Percentiles rank a stretch among this genome's conserved stretches.
These are phyloP conservation scores for Entomyzon cyanotis DNA, from an alignment of 2,113 vertebrate species.

Conservation along the genomic window DNA sequence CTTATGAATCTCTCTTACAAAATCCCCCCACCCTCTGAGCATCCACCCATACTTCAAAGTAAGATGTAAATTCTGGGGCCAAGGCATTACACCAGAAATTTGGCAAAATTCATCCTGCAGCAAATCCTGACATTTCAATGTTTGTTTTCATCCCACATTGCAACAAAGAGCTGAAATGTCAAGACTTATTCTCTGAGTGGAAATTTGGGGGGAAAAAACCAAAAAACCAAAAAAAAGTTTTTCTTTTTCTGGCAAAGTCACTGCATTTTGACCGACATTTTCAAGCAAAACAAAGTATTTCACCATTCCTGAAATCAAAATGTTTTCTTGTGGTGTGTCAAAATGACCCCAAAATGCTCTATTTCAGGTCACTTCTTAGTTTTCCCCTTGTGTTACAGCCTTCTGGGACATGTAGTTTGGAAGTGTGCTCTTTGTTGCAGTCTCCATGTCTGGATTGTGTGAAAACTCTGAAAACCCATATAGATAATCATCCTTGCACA, in stretches of 20 bases:
- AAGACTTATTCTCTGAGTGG: slow-evolving; percentile 24
- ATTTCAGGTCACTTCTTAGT: neutral
- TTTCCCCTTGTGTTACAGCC: neutral
- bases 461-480: neutral
- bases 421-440: neutral
- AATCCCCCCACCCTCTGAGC: neutral
- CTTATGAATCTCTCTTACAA: neutral
- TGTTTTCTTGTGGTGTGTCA: slow-evolving; percentile 11
- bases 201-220: neutral
- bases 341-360: neutral
- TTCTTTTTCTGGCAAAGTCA: slow-evolving; percentile 4
- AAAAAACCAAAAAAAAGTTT: neutral
- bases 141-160: slow-evolving; percentile 35
- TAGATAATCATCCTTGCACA: neutral
- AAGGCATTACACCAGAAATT: slow-evolving; percentile 16
- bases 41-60: slow-evolving; percentile 5
- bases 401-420: slow-evolving; percentile 48
- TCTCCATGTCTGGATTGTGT: neutral
- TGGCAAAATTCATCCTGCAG: slow-evolving; percentile 39
- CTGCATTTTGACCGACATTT: slow-evolving; percentile 39
- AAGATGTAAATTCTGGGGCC: slow-evolving; percentile 2
- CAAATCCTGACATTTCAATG: slow-evolving; percentile 56
- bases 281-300: slow-evolving; percentile 51
- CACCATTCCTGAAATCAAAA: slow-evolving; percentile 43
- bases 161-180: slow-evolving; percentile 57